Base-by-base conservation (phyloP, 2,113 vertebrate species). In the Dolichallabes microphthalmus region DNA sequence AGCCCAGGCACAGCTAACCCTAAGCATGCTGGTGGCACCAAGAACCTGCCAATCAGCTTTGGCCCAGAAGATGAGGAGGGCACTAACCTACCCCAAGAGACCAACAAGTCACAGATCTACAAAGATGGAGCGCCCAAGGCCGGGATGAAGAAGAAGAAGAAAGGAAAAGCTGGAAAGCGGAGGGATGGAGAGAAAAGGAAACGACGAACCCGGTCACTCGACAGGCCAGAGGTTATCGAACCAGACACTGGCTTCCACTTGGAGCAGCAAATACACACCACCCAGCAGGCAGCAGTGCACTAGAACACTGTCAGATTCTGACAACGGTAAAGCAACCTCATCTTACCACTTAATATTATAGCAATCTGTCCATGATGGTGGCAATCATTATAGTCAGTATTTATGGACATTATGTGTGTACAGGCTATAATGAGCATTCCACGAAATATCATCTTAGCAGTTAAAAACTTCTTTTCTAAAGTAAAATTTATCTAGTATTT, bases 141-240 rank as follows among this genome's bases (percentile, higher is more conserved):
- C 0, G 91, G 94, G 0, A 94, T 95, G 12, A 96, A 93, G 89
- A 98, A 95, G 94, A 98, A 97, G 90, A 98, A 98, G 95, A 98
- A 98, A 91, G 94, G 96, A 0, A 95, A 96, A 35, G 91, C 94
- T 0, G 97, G 97, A 7, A 97, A 96, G 89, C 95, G 96, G 86
- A 95, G 97, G 90, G 97, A 99, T 0, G 97, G 97, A 1, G 98
- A 97, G 68, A 98, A 98, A 94, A 96, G 96, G 89, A 97, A 95
- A 90, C 95, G 98, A 86, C 84, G 96, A 87, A 93, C 95, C 2
- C 96, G 98, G 9, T 96, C 96, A 0, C 32, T 95, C 68, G 88
- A 85, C 4, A 80, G 92, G 88, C 90, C 85, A n/a, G 79, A 4
- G 85, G 68, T 86, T 19, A 88, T 92, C 0, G 19, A 88, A 17